phyloP scores from a whole-genome alignment of 2,113 vertebrate species.

The Ptyas mucosa region DNA sequence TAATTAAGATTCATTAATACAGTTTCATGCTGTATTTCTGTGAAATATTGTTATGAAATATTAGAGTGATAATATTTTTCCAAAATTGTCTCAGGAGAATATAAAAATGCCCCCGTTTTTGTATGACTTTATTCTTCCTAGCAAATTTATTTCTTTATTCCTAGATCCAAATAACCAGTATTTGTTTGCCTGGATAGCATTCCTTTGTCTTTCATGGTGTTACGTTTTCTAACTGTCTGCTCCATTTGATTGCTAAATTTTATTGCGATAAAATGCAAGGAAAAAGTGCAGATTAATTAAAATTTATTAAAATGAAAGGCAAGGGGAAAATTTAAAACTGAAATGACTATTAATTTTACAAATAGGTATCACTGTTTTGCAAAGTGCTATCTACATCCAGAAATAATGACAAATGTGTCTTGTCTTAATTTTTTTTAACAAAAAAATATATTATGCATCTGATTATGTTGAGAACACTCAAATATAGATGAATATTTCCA shows the following conservation, averaged over 20 bases:
- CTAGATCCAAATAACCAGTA: conserved; percentile 40
- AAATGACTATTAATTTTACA: conserved; percentile 30
- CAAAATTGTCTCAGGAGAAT: conserved; percentile 19
- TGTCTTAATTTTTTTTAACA: background rate
- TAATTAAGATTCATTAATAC: conserved; percentile 38
- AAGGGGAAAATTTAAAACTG: background rate
- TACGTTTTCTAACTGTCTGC: conserved; percentile 29
- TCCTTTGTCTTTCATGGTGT: conserved; percentile 26
- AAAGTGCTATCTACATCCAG: background rate
- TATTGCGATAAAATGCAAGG: conserved; percentile 13
- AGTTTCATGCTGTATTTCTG: conserved; percentile 32
- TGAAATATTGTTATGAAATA: background rate
- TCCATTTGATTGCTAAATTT: conserved; percentile 43
- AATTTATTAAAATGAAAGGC: conserved; percentile 18
- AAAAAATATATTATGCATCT: background rate
- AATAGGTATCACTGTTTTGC: background rate
- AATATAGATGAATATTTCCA: background rate
- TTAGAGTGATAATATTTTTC: conserved; percentile 25
- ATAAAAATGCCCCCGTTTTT: conserved; percentile 28
- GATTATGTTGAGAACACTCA: background rate
- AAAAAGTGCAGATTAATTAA: background rate
- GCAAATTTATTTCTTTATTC: conserved; percentile 41
- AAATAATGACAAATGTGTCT: background rate
- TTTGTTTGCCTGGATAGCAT: conserved; percentile 26
- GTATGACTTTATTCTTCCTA: background rate